Percentiles rank a stretch among this genome's conserved stretches.
Conservation (phyloP, 1,140 invertebrate genomes). For the Cyclina sinensis region DNA sequence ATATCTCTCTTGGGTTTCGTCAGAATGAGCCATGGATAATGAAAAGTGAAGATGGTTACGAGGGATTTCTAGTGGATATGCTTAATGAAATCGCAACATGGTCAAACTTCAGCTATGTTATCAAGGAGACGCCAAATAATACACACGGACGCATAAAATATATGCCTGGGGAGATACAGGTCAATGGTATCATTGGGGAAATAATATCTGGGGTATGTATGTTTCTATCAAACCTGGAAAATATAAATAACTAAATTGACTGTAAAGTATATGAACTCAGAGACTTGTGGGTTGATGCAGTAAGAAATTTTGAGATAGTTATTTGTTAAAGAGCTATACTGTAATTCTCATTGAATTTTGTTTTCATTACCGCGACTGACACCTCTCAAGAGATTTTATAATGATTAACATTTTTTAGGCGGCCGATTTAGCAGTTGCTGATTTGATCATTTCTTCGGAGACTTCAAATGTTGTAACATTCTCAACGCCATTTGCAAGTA, state of each 20-base stretch:
- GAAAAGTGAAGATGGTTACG: neutral
- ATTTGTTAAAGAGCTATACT: too few relatives aligned
- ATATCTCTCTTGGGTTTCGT: neutral
- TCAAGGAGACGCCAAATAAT: neutral
- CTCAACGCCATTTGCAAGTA: neutral
- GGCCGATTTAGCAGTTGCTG: neutral
- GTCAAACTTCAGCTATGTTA: neutral
- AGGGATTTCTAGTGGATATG: neutral
- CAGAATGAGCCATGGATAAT: constrained; percentile 15
- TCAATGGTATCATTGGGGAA: constrained; percentile 16
- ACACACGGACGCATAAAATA: constrained; percentile 6
- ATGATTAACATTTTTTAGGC: neutral
- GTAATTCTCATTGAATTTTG: too few relatives aligned
- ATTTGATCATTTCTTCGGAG: neutral
- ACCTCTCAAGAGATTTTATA: too few relatives aligned
- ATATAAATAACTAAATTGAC: too few relatives aligned
- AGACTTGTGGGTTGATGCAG: too few relatives aligned
- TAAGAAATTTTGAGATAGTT: too few relatives aligned
- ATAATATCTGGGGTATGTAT: neutral
- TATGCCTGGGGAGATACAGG: neutral
- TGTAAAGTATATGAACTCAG: too few relatives aligned
- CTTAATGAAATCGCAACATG: neutral
- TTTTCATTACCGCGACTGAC: too few relatives aligned
- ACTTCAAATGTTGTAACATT: neutral
- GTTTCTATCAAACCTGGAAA: neutral